A percentile compares a stretch with the other conserved stretches of the same genome.
Conservation (phyloP, 35 echinoderm and acorn worm genomes). For the Apostichopus californicus region DNA sequence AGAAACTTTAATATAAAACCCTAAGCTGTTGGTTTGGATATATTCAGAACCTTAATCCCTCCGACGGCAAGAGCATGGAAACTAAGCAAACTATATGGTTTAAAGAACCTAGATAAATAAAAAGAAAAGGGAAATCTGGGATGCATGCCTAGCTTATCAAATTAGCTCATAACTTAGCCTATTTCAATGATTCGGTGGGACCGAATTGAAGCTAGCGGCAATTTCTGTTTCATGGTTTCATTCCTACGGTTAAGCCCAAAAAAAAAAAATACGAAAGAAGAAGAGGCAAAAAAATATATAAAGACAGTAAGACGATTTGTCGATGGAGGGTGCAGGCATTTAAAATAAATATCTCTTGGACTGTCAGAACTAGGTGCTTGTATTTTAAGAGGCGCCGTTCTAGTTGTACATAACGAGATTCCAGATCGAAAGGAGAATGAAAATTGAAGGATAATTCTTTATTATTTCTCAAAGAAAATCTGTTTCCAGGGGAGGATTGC, state of each 20-base stretch:
- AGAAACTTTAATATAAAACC: conserved; percentile 2
- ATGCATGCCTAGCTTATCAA: conserved; percentile 37
- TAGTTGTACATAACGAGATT: conserved; percentile 8
- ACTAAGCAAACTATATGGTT: conserved; percentile 32
- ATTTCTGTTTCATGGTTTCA: neutral
- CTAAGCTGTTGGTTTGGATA: neutral
- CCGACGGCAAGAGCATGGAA: neutral
- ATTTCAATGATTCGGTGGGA: conserved; percentile 35
- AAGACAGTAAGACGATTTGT: conserved; percentile 23
- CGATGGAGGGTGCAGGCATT: conserved; percentile 34
- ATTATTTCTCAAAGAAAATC: conserved; percentile 1
- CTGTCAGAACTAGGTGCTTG: conserved; percentile 13
- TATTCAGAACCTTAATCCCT: neutral
- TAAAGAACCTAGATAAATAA: conserved; percentile 21
- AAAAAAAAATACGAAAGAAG: no score
- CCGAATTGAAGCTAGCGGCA: conserved; percentile 43
- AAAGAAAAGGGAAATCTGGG: conserved; percentile 15
- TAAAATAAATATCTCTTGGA: conserved; percentile 20
- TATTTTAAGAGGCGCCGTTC: conserved; percentile 2
- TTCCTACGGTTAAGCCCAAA: neutral
- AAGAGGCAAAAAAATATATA: no score
- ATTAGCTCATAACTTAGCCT: conserved; percentile 53
- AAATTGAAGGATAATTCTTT: conserved; percentile 34
- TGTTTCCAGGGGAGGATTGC: conserved; percentile 26
- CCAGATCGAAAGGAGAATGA: conserved; percentile 5